These are phyloP conservation scores for Synchiropus splendidus DNA, from an alignment of 2,113 vertebrate species.

Conservation along the genomic window DNA sequence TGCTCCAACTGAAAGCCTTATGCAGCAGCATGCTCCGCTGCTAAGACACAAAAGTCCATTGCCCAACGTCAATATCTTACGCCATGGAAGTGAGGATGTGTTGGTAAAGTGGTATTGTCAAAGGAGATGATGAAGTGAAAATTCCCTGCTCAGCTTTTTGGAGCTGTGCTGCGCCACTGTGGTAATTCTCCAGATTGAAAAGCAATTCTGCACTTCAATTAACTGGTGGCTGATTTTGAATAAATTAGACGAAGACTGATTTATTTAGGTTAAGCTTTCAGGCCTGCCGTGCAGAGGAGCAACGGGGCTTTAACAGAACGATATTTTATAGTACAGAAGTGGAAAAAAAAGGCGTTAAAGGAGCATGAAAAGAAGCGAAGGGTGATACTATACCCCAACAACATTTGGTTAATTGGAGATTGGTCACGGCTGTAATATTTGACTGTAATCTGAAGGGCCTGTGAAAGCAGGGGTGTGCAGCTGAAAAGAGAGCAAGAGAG, in stretches of 20 bases:
- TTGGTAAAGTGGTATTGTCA: no score
- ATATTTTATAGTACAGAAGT: slow-evolving; percentile 48
- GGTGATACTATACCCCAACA: slow-evolving; percentile 61
- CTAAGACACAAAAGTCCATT: no score
- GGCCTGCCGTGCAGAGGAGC: slow-evolving; percentile 29
- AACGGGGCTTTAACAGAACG: slow-evolving; percentile 45
- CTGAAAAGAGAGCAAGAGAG: slow-evolving; percentile 22
- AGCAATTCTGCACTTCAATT: slow-evolving; percentile 46
- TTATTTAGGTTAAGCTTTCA: slow-evolving; percentile 69
- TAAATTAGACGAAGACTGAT: slow-evolving; percentile 60
- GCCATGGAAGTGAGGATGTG: no score
- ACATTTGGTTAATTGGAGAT: slow-evolving; percentile 73
- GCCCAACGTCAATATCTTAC: no score
- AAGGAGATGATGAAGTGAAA: slow-evolving; percentile 27
- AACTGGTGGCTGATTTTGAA: slow-evolving; percentile 46
- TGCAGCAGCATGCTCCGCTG: no score
- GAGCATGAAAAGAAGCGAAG: slow-evolving; percentile 60
- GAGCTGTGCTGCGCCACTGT: slow-evolving; percentile 12
- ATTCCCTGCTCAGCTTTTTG: slow-evolving; percentile 49
- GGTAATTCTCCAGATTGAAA: slow-evolving; percentile 50
- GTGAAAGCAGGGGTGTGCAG: slow-evolving; percentile 50
- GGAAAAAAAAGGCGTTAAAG: slow-evolving; percentile 59
- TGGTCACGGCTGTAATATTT: slow-evolving; percentile 69
- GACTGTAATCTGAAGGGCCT: slow-evolving; percentile 69
- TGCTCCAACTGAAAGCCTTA: no score